These are phyloP conservation scores for Antheraea assamensis DNA, from an alignment of 2,888 invertebrate species.

Conservation along the genomic window DNA sequence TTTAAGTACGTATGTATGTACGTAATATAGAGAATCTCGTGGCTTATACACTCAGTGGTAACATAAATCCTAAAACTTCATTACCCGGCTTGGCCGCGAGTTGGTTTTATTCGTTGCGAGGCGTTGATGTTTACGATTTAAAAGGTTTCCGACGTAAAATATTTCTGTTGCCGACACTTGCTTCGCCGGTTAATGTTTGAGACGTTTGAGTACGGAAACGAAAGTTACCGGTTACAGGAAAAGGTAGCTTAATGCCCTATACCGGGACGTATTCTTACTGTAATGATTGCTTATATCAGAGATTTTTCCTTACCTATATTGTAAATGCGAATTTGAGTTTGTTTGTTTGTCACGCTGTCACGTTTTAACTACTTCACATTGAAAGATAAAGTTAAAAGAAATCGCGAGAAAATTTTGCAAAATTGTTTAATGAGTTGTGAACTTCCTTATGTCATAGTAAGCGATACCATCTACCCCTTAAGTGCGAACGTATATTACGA, in stretches of 20 bases:
- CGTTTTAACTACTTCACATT: too few relatives aligned
- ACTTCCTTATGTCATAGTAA: too few relatives aligned
- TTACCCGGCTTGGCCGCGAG: slow-evolving; percentile 59
- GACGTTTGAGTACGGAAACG: slow-evolving; percentile 43
- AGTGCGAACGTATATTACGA: too few relatives aligned
- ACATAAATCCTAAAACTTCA: slow-evolving; percentile 73
- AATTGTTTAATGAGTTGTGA: too few relatives aligned
- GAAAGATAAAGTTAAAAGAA: too few relatives aligned
- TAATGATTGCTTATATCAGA: not conserved
- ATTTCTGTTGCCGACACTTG: slow-evolving; percentile 68
- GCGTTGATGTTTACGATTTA: slow-evolving; percentile 75
- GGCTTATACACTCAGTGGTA: slow-evolving; percentile 53
- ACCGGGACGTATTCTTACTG: not conserved
- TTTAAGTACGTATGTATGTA: not conserved
- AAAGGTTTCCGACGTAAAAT: slow-evolving; percentile 77
- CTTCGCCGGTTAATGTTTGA: slow-evolving; percentile 45
- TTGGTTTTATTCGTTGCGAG: slow-evolving; percentile 63
- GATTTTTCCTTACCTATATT: too few relatives aligned
- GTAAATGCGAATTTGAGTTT: too few relatives aligned
- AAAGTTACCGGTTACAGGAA: slow-evolving; percentile 3
- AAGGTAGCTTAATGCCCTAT: not conserved
- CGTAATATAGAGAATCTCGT: slow-evolving; percentile 32
- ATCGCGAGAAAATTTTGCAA: too few relatives aligned
- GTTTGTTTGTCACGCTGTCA: too few relatives aligned
- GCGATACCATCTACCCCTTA: too few relatives aligned